Percentiles rank a stretch among this genome's conserved stretches.
Conservation (phyloP, 1,140 invertebrate species). For the Dendroctonus valens region DNA sequence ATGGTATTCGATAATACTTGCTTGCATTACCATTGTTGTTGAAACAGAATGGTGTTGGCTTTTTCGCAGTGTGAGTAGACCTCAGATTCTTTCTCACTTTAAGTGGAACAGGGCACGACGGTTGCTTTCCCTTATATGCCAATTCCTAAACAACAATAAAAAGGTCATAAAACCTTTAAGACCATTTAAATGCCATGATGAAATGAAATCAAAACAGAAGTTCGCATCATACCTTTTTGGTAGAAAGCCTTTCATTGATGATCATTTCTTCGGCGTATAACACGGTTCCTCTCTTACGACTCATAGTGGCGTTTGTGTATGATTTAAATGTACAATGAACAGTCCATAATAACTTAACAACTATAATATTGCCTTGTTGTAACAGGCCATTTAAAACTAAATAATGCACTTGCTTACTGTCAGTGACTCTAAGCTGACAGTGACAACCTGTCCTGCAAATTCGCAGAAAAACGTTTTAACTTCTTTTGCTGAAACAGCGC, state of each 20-base stretch:
- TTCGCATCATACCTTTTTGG: constrained; percentile 31
- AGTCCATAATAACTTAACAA: no score
- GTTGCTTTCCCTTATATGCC: constrained; percentile 26
- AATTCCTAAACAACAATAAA: constrained; percentile 30
- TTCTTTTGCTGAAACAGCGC: no score
- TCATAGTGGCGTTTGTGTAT: constrained; percentile 14
- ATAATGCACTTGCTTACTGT: no score
- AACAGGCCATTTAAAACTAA: no score
- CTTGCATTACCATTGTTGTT: constrained; percentile 27
- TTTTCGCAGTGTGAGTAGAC: constrained; percentile 8
- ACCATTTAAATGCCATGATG: neutral
- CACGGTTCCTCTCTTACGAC: constrained; percentile 25
- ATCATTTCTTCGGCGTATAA: constrained; percentile 25
- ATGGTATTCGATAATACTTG: no score
- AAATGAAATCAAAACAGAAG: neutral
- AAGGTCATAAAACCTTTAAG: neutral
- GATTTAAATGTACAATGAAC: neutral
- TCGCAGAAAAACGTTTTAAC: no score
- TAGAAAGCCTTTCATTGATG: constrained; percentile 26
- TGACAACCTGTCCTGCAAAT: no score
- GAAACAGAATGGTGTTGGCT: constrained; percentile 27
- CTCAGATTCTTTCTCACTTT: constrained; percentile 24
- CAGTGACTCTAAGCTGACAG: no score
- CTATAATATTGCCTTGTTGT: no score
- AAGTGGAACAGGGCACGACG: constrained; percentile 27